Base-by-base conservation (phyloP, 2,113 vertebrate species). In the Opisthocomus hoazin region DNA sequence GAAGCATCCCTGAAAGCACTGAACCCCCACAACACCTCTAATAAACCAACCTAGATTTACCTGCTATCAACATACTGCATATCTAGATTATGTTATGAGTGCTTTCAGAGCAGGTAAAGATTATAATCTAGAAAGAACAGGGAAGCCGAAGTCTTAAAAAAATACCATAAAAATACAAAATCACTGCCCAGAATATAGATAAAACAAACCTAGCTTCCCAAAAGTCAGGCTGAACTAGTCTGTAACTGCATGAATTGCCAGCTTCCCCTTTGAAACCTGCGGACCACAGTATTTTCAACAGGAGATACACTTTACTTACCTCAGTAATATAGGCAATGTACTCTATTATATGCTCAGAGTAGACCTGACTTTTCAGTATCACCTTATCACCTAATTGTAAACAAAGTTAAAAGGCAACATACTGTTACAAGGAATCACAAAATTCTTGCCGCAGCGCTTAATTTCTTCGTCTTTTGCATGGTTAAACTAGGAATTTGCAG, bases 321-420 rank as follows among this genome's bases (percentile, higher is more conserved):
- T 99, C 98, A 17, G 84, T 73, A 39, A 99, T 94, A 30, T 96
- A 98, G 75, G 98, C 96, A 29, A 98, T 12, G 27, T 98, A 99
- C 61, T 99, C 98, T 53, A 99, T 86, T 21, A 97, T 87, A 10
- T 98, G 66, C 3, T 98, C 98, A 0, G 88, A 96, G 74, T 95
- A 97, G 65, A 96, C 93, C 8, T 98, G 97, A 80, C 98, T 99
- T 97, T 98, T 99, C 94, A 99, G 92, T 36, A 98, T 60, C 94
- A 99, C 97, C 93, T 96, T 98, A 93, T 99, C 99, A 90, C 99
- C 99, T 99, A 93, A 68, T 87, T 48, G 64, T 2, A 96, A 80
- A 68, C 8, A 50, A 94, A 93, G n/a, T 76, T 37, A 83, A 79
- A 87, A 90, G 18, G 3, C 15, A 83, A 79, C 34, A 86, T 14